Conservation (phyloP, 2,797 vertebrate species). For the Chromobotia macracanthus region DNA sequence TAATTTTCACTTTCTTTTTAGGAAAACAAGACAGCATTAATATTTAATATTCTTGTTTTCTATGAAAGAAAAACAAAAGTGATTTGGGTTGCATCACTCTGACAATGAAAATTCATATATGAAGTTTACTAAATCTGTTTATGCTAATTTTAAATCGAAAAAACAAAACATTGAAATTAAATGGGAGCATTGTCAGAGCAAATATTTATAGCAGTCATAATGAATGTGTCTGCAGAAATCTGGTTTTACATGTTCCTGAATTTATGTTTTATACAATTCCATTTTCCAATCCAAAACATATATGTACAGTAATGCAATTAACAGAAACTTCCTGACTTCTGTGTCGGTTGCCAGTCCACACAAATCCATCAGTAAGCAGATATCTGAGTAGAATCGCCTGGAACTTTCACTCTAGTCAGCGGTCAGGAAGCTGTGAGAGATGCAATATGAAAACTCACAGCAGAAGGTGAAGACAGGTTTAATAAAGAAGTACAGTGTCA, state of each 20-base stretch:
- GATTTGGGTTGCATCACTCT: background rate
- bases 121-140: too few species aligned
- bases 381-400: constrained; percentile 23
- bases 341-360: background rate
- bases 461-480: constrained; percentile 39
- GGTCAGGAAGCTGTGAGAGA: constrained; percentile 12
- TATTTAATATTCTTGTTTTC: too few species aligned
- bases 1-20: too few species aligned
- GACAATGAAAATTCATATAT: background rate
- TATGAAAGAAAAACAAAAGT: background rate
- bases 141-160: too few species aligned
- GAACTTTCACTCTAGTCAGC: constrained; percentile 32
- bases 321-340: background rate
- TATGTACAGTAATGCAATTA: background rate
- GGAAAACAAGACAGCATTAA: too few species aligned
- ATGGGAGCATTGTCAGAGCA: background rate
- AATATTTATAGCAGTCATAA: background rate
- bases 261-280: background rate
- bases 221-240: background rate
- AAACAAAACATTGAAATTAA: background rate
- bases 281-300: background rate
- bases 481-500: constrained; percentile 47
- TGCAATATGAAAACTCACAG: constrained; percentile 9
- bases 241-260: background rate
- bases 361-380: constrained; percentile 1